Percentiles rank a stretch among this genome's conserved stretches.
Conservation (phyloP, 2,113 vertebrate genomes). For the Rhinoderma darwinii region DNA sequence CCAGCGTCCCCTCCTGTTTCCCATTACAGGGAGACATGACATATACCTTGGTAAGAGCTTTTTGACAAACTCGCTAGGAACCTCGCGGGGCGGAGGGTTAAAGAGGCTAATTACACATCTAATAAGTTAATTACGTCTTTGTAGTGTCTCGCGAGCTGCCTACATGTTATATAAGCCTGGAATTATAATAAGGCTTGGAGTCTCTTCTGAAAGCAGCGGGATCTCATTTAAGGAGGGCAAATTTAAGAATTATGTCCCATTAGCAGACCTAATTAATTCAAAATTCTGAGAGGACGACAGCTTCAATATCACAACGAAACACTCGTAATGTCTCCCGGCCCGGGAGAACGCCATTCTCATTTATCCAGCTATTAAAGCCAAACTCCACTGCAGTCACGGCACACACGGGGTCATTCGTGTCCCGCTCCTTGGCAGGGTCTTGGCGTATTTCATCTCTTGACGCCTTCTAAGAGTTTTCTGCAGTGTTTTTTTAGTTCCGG, state of each 20-base stretch:
- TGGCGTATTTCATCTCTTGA: not conserved
- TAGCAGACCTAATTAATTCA: constrained; percentile 46
- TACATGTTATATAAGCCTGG: constrained; percentile 2
- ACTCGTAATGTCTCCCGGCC: not conserved
- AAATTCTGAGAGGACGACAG: constrained; percentile 26
- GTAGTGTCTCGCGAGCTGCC: not conserved
- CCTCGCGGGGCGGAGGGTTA: constrained; percentile 18
- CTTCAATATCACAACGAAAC: constrained; percentile 32
- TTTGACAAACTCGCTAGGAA: not conserved
- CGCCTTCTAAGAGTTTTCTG: not conserved
- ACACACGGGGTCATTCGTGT: not conserved
- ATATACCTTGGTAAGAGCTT: not conserved
- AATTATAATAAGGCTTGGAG: constrained; percentile 23
- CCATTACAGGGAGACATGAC: not conserved
- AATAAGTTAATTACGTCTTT: constrained; percentile 39
- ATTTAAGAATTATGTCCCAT: constrained; percentile 52
- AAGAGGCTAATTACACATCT: constrained; percentile 36
- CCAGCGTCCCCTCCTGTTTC: not conserved
- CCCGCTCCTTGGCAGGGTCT: not conserved
- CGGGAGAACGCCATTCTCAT: not conserved
- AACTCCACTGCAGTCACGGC: not conserved
- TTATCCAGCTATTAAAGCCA: not conserved
- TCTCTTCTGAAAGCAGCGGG: constrained; percentile 37
- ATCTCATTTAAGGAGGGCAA: constrained; percentile 13
- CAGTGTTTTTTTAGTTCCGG: too few species aligned